Evolutionary conservation across 2,113 vertebrate species (phyloP).

Genomic region (Gymnarchus niloticus): DNA sequence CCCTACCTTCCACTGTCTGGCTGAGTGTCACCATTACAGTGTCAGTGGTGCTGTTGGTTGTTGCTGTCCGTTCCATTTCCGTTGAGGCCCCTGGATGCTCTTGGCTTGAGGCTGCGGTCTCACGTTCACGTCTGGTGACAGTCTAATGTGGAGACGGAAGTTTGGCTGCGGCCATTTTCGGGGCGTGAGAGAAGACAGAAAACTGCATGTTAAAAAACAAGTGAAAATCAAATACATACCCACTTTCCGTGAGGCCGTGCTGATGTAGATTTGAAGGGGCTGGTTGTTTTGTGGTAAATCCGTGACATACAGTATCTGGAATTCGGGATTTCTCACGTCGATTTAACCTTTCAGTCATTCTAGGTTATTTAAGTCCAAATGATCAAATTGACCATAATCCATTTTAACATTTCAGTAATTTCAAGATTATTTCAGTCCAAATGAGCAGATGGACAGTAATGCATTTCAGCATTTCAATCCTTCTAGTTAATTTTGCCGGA

Average conservation of each 20-base stretch:
- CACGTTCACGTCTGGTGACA: not conserved
- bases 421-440: not conserved
- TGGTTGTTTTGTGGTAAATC: slow-evolving; percentile 27
- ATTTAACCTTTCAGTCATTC: not conserved
- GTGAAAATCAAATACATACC: slow-evolving; percentile 24
- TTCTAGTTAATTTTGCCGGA: no score
- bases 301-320: slow-evolving; percentile 29
- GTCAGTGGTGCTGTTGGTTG: not conserved
- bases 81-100: not conserved
- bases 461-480: no score
- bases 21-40: not conserved
- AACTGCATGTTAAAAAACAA: slow-evolving; percentile 9
- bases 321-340: no score
- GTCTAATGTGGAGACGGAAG: not conserved
- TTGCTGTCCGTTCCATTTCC: not conserved
- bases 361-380: not conserved
- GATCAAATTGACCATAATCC: not conserved
- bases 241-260: slow-evolving; percentile 33
- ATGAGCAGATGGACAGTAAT: no score
- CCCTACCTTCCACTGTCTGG: not conserved
- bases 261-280: not conserved
- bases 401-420: not conserved
- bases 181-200: not conserved
- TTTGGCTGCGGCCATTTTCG: not conserved
- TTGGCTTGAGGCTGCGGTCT: not conserved